A percentile compares a stretch with the other conserved stretches of the same genome.
Conservation (phyloP, 2,113 vertebrate genomes). For the Chitala chitala region DNA sequence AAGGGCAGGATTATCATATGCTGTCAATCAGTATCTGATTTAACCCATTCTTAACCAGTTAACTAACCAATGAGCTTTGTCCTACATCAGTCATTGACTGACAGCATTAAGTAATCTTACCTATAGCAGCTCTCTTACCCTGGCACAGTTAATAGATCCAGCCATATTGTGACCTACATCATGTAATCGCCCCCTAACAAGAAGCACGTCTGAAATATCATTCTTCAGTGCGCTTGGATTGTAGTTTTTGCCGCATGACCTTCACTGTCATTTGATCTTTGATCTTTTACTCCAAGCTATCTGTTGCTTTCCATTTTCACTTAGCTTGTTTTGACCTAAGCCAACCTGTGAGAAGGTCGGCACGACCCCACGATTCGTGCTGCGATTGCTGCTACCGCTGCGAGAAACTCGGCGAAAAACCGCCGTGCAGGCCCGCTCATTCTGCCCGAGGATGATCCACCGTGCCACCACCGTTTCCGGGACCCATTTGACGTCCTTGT, state of each 20-base stretch:
- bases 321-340: not conserved
- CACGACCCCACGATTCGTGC: no score
- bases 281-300: not conserved
- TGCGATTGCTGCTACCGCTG: no score
- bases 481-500: no score
- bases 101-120: not conserved
- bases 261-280: not conserved
- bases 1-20: not conserved
- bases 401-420: no score
- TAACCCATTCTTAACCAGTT: not conserved
- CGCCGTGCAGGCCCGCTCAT: no score
- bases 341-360: no score
- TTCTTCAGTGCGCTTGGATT: no score
- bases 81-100: not conserved
- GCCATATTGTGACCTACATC: conserved; percentile 8
- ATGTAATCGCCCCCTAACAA: not conserved
- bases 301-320: not conserved
- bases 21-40: not conserved
- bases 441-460: no score
- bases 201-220: no score
- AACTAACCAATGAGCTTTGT: not conserved
- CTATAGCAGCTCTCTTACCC: not conserved
- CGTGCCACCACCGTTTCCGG: no score
- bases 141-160: not conserved
- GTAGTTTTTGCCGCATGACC: not conserved